Base-by-base conservation (phyloP, 2,797 vertebrate genomes). In the Oryzias dopingdopingensis region DNA sequence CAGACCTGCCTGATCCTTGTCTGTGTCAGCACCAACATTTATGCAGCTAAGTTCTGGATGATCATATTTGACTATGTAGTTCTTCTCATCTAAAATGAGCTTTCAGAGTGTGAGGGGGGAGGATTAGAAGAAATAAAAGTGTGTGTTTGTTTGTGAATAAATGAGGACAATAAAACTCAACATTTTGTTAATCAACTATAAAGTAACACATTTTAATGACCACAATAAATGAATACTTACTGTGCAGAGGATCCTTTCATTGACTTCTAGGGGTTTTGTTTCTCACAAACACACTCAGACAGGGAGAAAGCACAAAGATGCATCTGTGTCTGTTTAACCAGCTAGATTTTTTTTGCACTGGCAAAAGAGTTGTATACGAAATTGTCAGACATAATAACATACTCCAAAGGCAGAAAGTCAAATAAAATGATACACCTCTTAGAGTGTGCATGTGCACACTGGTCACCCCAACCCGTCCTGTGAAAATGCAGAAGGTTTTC, bases 41-140 rank as follows among this genome's bases (percentile, higher is more conserved):
- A 61, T 0, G 45, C 58, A 81, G 71, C 67, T 52, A 32, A 76
- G 54, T 62, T 44, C 56, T 62, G 59, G 32, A 52, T 65, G 65
- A 74, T 66, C 65, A 72, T 58, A 70, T 77, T 74, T 72, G 32
- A 51, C 69, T 80, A 60, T 77, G 68, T 56, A 58, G 5, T 65
- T 84, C 62, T 72, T 56, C 82, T 85, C 60, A 78, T 76, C 71
- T 70, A 65, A 77, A 74, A 67, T 56, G 45, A 48, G 52, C 60
- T 56, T 62, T 66, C 83, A 76, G 52, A 48, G 60, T 70, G 52
- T 0, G 2, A 70, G 56, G 52, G 59, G 73, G 56, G 61, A 54
- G 53, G 69, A 24, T 52, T 18, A 43, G 52, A 72, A 75, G 41
- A 40, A 57, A 56, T 59, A 53, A 18, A 41, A 17, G 37, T 55